Conservation (phyloP, 2,113 vertebrate species). For the Corythornis madagascariensis region DNA sequence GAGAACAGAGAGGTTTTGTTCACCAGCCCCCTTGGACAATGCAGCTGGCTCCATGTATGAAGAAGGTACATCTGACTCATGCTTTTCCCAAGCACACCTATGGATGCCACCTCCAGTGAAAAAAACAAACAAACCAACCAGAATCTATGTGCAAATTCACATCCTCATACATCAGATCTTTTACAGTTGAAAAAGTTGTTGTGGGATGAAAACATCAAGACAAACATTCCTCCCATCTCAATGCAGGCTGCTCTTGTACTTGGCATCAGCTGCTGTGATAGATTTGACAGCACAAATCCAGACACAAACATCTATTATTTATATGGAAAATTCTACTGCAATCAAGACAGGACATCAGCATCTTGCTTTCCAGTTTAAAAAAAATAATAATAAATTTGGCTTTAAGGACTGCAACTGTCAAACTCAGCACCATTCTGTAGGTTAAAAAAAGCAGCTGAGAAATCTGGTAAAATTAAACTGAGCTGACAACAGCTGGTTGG, state of each 20-base stretch:
- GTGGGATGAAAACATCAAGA: background rate
- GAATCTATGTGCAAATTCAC: background rate
- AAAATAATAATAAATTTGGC: background rate
- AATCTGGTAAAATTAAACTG: background rate
- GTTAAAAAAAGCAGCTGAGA: background rate
- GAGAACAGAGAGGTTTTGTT: background rate
- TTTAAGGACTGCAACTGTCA: background rate
- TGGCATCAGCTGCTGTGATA: background rate
- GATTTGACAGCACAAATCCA: background rate
- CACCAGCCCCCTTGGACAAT: background rate
- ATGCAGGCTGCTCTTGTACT: background rate
- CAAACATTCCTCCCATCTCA: background rate
- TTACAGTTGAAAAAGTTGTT: background rate
- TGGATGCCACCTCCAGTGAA: background rate
- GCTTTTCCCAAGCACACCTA: background rate
- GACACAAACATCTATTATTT: background rate
- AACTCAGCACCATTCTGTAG: background rate
- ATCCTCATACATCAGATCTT: background rate
- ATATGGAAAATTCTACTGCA: background rate
- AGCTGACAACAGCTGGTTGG: background rate
- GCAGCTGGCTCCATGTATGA: accelerated
- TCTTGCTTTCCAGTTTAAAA: background rate
- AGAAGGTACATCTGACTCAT: background rate
- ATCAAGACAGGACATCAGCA: background rate
- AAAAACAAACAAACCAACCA: background rate